phyloP scores from a whole-genome alignment of 2,797 vertebrate species.

The Sparidentex hasta region DNA sequence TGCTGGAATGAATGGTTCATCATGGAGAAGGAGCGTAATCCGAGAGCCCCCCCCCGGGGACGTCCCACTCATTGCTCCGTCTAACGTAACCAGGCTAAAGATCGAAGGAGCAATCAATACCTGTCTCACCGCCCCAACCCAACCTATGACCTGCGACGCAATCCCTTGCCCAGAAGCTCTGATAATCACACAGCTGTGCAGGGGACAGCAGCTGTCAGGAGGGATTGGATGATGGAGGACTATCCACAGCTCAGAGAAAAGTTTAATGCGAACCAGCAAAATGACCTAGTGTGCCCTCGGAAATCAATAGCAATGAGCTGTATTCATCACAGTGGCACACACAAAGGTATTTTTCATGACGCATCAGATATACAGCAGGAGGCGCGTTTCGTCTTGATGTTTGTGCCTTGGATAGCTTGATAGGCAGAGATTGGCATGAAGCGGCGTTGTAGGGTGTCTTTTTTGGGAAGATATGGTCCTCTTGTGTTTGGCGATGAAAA shows the following conservation, averaged over 20 bases:
- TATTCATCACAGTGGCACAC: conserved; percentile 35
- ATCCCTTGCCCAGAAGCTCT: conserved; percentile 12
- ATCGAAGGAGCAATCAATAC: conserved; percentile 66
- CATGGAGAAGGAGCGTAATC: background rate
- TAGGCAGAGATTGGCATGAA: background rate
- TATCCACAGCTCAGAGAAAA: conserved; percentile 19
- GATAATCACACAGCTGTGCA: conserved; percentile 47
- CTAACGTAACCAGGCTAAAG: conserved; percentile 42
- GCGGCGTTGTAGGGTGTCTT: background rate
- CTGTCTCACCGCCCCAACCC: conserved; percentile 21
- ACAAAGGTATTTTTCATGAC: background rate
- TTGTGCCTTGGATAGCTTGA: background rate
- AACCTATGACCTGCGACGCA: conserved; percentile 36
- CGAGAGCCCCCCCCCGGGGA: conserved; percentile 37
- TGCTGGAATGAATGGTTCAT: conserved; percentile 39
- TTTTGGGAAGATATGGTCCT: background rate
- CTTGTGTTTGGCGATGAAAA: conserved; percentile 2
- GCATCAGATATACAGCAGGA: background rate
- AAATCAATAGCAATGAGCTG: conserved; percentile 60
- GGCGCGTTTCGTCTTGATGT: conserved; percentile 18
- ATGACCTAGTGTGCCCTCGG: conserved; percentile 40
- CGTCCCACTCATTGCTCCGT: conserved; percentile 26
- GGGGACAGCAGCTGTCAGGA: conserved; percentile 41
- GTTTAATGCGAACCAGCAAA: conserved; percentile 14
- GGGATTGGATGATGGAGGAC: conserved; percentile 35